A percentile compares a stretch with the other conserved stretches of the same genome.
Conservation (phyloP, 2,797 vertebrate species). For the Lemur catta region DNA sequence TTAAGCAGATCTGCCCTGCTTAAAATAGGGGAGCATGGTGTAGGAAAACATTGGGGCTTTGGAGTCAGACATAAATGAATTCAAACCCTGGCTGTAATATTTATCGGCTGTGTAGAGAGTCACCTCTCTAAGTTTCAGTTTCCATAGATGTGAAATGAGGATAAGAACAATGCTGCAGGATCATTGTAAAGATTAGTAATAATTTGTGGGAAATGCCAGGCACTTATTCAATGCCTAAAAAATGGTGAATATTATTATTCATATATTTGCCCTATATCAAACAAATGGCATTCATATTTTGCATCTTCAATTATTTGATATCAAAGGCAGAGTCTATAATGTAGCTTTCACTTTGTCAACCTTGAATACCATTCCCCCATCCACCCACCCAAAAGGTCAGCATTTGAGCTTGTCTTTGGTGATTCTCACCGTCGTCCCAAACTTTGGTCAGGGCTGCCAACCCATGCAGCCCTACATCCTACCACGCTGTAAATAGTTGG, state of each 20-base stretch:
- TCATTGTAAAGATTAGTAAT: background rate
- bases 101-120: background rate
- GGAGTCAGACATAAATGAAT: background rate
- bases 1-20: background rate
- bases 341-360: background rate
- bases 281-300: background rate
- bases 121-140: background rate
- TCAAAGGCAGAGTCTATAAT: background rate
- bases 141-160: background rate
- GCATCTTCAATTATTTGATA: constrained; percentile 8
- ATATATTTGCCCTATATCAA: background rate
- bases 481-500: background rate
- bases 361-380: background rate
- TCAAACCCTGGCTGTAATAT: background rate
- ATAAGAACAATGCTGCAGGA: background rate
- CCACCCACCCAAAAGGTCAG: background rate
- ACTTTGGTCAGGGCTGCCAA: background rate
- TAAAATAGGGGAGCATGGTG: background rate
- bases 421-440: background rate
- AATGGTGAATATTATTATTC: background rate
- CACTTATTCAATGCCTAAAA: background rate
- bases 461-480: background rate
- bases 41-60: background rate
- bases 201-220: background rate
- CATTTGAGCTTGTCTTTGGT: background rate